Evolutionary conservation across 1,140 invertebrate species (phyloP), one percentile per base, ranked within the genome.

Genomic region (Drosophila asahinai): DNA sequence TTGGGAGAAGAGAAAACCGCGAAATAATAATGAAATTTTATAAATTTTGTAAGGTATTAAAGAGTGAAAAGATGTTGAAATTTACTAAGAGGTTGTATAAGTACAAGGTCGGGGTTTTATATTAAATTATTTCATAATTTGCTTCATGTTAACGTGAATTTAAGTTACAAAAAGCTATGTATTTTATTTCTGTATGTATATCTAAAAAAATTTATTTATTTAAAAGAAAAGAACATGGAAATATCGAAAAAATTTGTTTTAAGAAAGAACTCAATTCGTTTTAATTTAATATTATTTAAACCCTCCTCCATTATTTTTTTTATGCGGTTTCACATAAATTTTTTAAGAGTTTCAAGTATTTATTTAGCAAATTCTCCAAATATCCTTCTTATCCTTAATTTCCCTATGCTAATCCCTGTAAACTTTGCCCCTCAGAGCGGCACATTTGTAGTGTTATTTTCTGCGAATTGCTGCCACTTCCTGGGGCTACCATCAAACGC

Each of bases 401-500:
- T 30, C 1, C 49, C 15, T 59, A 58, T 49, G 36, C n/a, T 38
- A 43, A 51, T 72, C 38, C 38, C 27, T 19, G 9, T 36, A 14
- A 59, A n/a, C n/a, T 27, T 49, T 36, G 1, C 1, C 3, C 5
- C 30, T 42, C 17, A 2, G 3, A 43, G 49, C 63, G 49, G 42
- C 36, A 6, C 36, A 15, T 77, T 60, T 77, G 42, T 77, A 68
- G 14, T 36, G 7, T 4, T 0, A 14, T 17, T 51, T 68, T 45
- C 63, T 43, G 57, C 45, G 55, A 77, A 68, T 70, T 38, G 17
- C 3, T 60, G 11, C 7, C 27, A 49, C 42, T 61, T 68, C 36
- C 75, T 54, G 48, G 43, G 55, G 49, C 52, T 43, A 67, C 6
- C 33, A 43, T 77, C 61, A 77, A 77, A 77, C 48, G 17, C n/a